These are phyloP conservation scores for Eurypyga helias DNA, from an alignment of 2,113 vertebrate species.

Conservation along the genomic window DNA sequence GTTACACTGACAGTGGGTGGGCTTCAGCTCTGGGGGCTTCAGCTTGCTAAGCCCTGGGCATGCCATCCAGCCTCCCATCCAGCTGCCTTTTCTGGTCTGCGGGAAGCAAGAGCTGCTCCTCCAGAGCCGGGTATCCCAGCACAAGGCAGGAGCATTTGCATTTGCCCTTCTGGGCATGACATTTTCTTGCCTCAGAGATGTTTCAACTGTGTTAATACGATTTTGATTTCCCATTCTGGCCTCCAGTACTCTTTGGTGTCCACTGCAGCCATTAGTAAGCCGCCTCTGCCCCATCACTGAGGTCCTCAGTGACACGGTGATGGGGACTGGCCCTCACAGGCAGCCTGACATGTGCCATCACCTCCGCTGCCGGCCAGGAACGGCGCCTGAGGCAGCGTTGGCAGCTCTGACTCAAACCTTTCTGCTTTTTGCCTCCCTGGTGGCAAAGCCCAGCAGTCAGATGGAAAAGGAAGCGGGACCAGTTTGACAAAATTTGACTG, in stretches of 20 bases:
- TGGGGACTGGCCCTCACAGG: background rate
- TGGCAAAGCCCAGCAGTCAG: background rate
- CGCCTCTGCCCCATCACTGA: background rate
- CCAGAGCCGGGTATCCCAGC: background rate
- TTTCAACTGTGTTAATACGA: background rate
- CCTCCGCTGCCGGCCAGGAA: background rate
- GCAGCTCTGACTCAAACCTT: background rate
- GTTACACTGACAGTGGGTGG: background rate
- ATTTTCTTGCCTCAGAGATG: background rate
- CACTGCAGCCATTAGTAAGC: background rate
- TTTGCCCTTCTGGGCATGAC: background rate
- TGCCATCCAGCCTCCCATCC: background rate
- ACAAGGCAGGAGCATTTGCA: background rate
- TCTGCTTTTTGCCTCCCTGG: background rate
- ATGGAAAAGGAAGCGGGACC: background rate
- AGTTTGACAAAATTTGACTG: background rate
- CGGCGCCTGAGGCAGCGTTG: background rate
- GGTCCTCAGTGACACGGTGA: background rate
- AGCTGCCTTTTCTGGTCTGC: rapidly evolving
- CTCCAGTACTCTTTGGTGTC: background rate
- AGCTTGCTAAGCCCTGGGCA: background rate
- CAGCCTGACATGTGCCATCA: background rate
- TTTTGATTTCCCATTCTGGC: background rate
- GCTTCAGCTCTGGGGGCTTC: background rate
- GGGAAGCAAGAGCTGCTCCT: background rate